Conservation (phyloP, 30 jellyfish, hydroid and myxozoan species). For the Sanderia malayensis region DNA sequence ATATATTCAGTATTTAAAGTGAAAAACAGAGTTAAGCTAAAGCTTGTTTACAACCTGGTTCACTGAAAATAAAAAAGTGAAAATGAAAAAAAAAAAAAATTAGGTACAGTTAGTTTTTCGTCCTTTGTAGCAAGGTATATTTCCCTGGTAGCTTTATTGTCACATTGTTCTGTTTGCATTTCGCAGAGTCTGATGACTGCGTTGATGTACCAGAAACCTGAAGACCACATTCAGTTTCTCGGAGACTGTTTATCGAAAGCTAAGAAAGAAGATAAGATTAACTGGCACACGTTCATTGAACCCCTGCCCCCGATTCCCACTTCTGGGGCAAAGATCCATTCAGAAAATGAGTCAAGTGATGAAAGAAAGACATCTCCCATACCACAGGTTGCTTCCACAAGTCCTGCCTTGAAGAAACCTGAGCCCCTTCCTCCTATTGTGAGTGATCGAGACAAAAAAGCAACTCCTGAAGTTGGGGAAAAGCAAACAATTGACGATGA, state of each 20-base stretch:
- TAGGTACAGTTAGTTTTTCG: no score
- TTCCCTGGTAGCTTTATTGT: no score
- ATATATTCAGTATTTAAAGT: no score
- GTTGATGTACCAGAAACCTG: constrained; percentile 92
- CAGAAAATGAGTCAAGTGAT: constrained; percentile 40
- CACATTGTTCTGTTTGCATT: no score
- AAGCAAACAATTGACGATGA: not conserved
- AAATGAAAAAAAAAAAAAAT: no score
- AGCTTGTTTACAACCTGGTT: no score
- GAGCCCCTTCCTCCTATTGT: constrained; percentile 77
- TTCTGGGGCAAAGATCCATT: constrained; percentile 19
- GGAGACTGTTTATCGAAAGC: constrained; percentile 79
- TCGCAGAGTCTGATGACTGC: constrained; percentile 97
- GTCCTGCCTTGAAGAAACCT: constrained; percentile 23
- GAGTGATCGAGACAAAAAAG: not conserved
- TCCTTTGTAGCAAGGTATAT: no score
- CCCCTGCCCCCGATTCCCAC: constrained; percentile 95
- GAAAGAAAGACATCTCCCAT: not conserved
- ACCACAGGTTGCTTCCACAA: not conserved
- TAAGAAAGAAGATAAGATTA: constrained; percentile 58
- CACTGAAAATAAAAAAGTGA: no score
- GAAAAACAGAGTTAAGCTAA: no score
- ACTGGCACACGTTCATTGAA: constrained; percentile 88
- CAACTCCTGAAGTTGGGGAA: not conserved
- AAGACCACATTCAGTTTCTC: constrained; percentile 79